Evolutionary conservation across 2,797 vertebrate species (phyloP).

Genomic region (Aeoliscus strigatus): DNA sequence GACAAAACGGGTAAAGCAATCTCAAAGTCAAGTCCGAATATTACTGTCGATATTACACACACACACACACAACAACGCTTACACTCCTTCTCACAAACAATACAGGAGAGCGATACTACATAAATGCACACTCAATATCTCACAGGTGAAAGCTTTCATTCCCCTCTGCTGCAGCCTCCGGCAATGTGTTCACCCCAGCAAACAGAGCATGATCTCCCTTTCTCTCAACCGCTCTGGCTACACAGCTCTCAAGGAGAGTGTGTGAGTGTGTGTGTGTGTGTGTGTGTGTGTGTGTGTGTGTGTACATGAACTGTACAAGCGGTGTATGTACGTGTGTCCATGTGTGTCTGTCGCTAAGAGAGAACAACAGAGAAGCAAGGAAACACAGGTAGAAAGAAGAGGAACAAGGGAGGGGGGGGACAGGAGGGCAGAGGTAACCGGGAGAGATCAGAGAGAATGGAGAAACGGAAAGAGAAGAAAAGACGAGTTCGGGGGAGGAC

Average conservation of each 20-base stretch:
- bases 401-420: conserved; percentile 40
- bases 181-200: conserved; percentile 64
- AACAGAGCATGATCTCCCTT: conserved; percentile 65
- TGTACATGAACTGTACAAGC: background rate
- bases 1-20: conserved; percentile 56
- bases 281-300: conserved; percentile 12
- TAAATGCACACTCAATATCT: conserved; percentile 65
- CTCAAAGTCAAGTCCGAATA: conserved; percentile 53
- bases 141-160: conserved; percentile 72
- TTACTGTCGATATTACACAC: conserved; percentile 49
- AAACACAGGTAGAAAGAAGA: conserved; percentile 31
- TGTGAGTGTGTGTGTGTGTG: background rate
- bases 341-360: conserved; percentile 18
- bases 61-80: conserved; percentile 5
- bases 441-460: conserved; percentile 39
- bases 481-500: conserved; percentile 27
- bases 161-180: conserved; percentile 57
- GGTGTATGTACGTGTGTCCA: background rate
- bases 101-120: conserved; percentile 16
- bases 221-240: conserved; percentile 22
- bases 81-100: conserved; percentile 45
- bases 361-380: conserved; percentile 33
- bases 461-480: conserved; percentile 47
- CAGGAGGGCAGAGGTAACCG: conserved; percentile 24
- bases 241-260: conserved; percentile 12